Percentiles rank a stretch among this genome's conserved stretches.
phyloP scores from a whole-genome alignment of 2,888 invertebrate genomes.

The Incurvaria masculella region DNA sequence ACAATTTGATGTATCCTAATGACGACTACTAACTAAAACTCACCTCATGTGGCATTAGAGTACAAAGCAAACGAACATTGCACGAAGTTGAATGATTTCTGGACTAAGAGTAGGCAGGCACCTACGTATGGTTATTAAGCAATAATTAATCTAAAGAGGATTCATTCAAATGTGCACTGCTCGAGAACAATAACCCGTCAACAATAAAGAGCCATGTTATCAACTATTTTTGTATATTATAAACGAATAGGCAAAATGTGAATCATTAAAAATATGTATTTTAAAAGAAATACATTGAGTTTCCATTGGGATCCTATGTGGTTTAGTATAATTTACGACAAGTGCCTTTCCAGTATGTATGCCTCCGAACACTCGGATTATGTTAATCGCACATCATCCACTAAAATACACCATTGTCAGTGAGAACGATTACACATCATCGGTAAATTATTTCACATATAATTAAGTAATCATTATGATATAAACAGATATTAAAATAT shows the following conservation, averaged over 20 bases:
- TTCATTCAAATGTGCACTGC: no score
- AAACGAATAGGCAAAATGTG: conserved; percentile 55
- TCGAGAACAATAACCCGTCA: conserved; percentile 12
- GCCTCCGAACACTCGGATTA: conserved; percentile 15
- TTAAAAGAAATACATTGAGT: conserved; percentile 42
- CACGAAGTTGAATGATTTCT: no score
- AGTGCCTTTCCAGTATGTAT: conserved; percentile 27
- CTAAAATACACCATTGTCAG: not conserved
- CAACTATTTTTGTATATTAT: conserved; percentile 46
- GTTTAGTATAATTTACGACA: conserved; percentile 31
- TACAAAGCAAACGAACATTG: no score
- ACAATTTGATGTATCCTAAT: no score
- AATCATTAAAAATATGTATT: conserved; percentile 49
- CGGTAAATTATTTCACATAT: not conserved
- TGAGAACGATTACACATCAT: not conserved
- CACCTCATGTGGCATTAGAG: no score
- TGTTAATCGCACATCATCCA: not conserved
- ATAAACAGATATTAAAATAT: conserved; percentile 26
- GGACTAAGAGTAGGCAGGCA: no score
- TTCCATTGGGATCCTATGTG: conserved; percentile 30
- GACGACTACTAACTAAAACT: no score
- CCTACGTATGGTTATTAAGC: no score
- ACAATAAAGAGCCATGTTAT: conserved; percentile 31
- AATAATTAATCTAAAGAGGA: no score
- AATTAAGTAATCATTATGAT: conserved; percentile 9